A percentile compares a stretch with the other conserved stretches of the same genome.
Evolutionary conservation across 2,888 invertebrate genomes (phyloP).

Genomic region (Laothoe populi): DNA sequence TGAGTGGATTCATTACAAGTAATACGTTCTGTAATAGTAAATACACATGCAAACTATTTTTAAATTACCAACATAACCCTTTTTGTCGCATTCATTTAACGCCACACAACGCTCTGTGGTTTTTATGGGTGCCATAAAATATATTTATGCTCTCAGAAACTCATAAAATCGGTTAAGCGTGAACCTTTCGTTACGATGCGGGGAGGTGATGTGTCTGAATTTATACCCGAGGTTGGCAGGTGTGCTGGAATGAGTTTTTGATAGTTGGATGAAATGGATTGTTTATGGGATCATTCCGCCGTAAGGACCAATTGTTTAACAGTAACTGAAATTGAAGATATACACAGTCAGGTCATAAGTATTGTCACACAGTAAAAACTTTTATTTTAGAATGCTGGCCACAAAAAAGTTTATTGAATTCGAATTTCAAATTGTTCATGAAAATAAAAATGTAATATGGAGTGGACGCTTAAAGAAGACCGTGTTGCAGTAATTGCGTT

Average conservation of each 20-base stretch:
- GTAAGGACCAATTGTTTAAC: too few relatives aligned
- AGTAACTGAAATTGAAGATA: too few relatives aligned
- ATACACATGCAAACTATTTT: background rate
- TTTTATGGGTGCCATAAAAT: slow-evolving; percentile 34
- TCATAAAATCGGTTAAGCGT: slow-evolving; percentile 45
- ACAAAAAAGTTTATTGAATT: too few relatives aligned
- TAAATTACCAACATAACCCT: background rate
- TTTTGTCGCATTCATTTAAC: background rate
- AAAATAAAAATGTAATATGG: too few relatives aligned
- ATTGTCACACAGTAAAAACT: too few relatives aligned
- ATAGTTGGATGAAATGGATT: background rate
- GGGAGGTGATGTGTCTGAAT: slow-evolving; percentile 9
- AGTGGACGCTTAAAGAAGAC: too few relatives aligned
- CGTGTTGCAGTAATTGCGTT: too few relatives aligned
- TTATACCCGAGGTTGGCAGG: slow-evolving; percentile 3
- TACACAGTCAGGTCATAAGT: too few relatives aligned
- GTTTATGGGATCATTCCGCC: background rate
- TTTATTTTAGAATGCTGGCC: too few relatives aligned
- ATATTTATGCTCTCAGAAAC: slow-evolving; percentile 40
- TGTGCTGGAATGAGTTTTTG: background rate
- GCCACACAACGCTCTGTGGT: slow-evolving; percentile 23
- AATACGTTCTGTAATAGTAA: background rate
- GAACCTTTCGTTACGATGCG: slow-evolving; percentile 29
- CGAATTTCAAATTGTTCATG: too few relatives aligned
- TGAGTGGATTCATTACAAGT: too few relatives aligned